phyloP scores from a whole-genome alignment of 1,140 invertebrate genomes.

The Euschistus heros region DNA sequence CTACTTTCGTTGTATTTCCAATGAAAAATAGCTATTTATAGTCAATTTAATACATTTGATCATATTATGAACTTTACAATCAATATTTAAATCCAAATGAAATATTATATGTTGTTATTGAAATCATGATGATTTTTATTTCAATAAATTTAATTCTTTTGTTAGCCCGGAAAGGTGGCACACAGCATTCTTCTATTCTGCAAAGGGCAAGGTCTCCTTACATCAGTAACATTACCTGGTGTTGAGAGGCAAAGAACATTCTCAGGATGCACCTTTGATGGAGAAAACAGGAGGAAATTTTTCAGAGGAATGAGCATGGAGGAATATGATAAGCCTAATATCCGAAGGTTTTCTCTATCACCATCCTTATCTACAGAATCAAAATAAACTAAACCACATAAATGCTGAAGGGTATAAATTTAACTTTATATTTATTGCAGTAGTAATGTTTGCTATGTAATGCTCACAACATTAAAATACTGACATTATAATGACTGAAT shows the following conservation, averaged over 20 bases:
- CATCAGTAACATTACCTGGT: constrained; percentile 58
- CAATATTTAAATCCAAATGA: not conserved
- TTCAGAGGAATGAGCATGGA: constrained; percentile 67
- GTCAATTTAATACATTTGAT: constrained; percentile 7
- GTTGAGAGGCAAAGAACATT: constrained; percentile 50
- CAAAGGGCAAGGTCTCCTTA: constrained; percentile 66
- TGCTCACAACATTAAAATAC: no score
- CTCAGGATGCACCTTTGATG: constrained; percentile 42
- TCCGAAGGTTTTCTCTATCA: constrained; percentile 58
- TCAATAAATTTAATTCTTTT: constrained; percentile 25
- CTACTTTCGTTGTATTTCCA: no score
- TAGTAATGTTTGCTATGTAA: no score
- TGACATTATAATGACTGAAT: no score
- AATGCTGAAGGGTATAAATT: no score
- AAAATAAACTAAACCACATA: not conserved
- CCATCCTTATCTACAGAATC: constrained; percentile 2
- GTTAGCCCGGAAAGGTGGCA: constrained; percentile 65
- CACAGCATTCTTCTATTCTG: constrained; percentile 70
- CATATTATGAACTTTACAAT: no score
- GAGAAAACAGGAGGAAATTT: constrained; percentile 37
- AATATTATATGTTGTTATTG: not conserved
- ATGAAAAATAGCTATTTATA: no score
- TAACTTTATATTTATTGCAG: no score
- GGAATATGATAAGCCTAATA: constrained; percentile 68
- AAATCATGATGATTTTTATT: not conserved